Evolutionary conservation across 2,888 invertebrate species (phyloP), one percentile per base, ranked within the genome.

Genomic region (Toxonevra muliebris): DNA sequence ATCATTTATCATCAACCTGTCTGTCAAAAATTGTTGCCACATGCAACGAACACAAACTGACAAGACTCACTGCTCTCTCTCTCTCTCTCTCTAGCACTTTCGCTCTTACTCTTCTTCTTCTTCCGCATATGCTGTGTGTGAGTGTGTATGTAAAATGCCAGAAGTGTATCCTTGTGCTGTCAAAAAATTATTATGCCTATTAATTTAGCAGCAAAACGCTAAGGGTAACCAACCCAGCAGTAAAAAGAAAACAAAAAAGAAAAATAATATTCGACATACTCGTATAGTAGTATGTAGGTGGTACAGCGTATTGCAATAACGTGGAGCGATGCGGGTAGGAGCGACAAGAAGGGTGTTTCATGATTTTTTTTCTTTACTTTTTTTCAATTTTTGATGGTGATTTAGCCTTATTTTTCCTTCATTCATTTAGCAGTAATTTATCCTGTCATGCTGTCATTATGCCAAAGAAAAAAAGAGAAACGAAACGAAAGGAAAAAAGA

Each of bases 361-460:
- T 2, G 45, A 42, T 7, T 43, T 48, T 2, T 48, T 17, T 2
- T 54, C 40, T 17, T 13, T 13, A 20, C 48, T 55, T 42, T 41
- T 19, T 58, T 20, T 42, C 50, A 19, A 52, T 59, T 65, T 59
- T 67, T 71, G 66, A 61, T 59, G 30, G 66, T 73, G 69, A 72
- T 68, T 72, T 71, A 72, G 73, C 73, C 61, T 65, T 73, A 65
- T 66, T 67, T 70, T 66, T 41, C 52, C 60, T 59, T 66, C 66
- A 82, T 80, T 81, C 83, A 80, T 82, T 81, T 81, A 78, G 75
- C 77, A 78, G 83, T 83, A 84, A 83, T 84, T 83, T 84, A 83
- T 83, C 81, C 83, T 84, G 84, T 84, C 83, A 84, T 80, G 74
- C 84, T 81, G 83, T 82, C 82, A 83, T 80, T 82, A 79, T 77